phyloP scores from a whole-genome alignment of 1,140 invertebrate species.

The Octopus bimaculoides region DNA sequence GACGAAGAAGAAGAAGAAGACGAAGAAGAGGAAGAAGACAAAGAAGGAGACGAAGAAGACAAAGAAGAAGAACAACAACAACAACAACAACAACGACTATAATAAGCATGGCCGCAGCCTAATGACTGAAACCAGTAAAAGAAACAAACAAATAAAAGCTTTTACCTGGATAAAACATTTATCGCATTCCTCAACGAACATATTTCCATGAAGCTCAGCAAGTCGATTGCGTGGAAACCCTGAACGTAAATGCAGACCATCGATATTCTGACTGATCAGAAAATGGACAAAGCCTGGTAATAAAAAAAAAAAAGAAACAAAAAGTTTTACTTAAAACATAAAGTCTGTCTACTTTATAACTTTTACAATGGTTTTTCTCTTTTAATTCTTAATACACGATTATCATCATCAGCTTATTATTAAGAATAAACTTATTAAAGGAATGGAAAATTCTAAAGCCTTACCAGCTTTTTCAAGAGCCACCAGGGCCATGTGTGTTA shows the following conservation, averaged over 20 bases:
- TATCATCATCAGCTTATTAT: no score
- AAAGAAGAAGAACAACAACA: no score
- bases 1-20: no score
- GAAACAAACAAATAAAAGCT: not conserved
- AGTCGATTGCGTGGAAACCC: constrained; percentile 76
- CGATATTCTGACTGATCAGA: constrained; percentile 96
- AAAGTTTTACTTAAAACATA: not conserved
- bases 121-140: no score
- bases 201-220: constrained; percentile 95
- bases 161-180: constrained; percentile 76
- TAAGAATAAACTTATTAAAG: no score
- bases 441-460: not conserved
- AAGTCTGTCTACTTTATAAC: no score
- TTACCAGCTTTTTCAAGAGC: constrained; percentile 69
- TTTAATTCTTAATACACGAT: no score
- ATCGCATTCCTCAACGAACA: constrained; percentile 92
- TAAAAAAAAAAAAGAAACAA: constrained; percentile 9
- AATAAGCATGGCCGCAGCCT: no score
- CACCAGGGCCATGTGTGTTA: constrained; percentile 90
- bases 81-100: no score
- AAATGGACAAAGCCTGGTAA: constrained; percentile 67
- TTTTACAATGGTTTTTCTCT: no score
- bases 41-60: no score
- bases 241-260: constrained; percentile 91
- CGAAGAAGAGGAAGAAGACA: no score